Evolutionary conservation across 2,888 invertebrate species (phyloP), one percentile per base, ranked within the genome.

Genomic region (Drosophila conformis): DNA sequence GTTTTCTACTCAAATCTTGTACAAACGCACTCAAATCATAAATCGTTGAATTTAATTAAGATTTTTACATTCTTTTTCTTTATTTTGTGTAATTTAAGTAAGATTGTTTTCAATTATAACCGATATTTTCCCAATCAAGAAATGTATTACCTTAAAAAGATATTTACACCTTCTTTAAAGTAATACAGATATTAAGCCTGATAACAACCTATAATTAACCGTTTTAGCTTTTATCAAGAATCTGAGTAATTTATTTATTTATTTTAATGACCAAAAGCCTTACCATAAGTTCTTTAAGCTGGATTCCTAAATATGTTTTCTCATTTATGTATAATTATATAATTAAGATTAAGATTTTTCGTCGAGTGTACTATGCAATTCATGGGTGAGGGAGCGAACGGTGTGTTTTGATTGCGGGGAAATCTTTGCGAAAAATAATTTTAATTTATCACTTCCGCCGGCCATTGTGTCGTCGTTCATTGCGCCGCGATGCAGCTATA

Each of bases 371-470:
- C 18, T 18, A 1, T 33, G 49, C 36, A 31, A 6, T 11, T 56
- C 48, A 29, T 15, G 2, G 59, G 59, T 46, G 31, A 35, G 35
- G 49, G 57, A 33, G 35, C 36, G 31, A 21, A 68, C n/a, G 46
- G 21, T 13, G 49, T 51, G 59, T 72, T 73, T 69, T 68, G 75
- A 76, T 87, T 83, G 83, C 75, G 69, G 76, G 65, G 80, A 86
- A 89, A 84, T 84, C 84, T 89, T 36, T 89, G 86, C 89, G 88
- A 87, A 89, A 87, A 87, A 87, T 89, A 89, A 87, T 89, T 87
- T 87, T 89, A 89, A 87, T 87, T 87, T 87, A 87, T 89, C 88
- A 89, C 87, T 89, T 87, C 87, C 87, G 87, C 56, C 87, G 87
- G 89, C 87, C 87, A 87, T 87, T 87, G 87, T 85, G 85, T 85